These are phyloP conservation scores for Gymnoscopelus braueri DNA, from an alignment of 2,797 vertebrate genomes.

Conservation along the genomic window DNA sequence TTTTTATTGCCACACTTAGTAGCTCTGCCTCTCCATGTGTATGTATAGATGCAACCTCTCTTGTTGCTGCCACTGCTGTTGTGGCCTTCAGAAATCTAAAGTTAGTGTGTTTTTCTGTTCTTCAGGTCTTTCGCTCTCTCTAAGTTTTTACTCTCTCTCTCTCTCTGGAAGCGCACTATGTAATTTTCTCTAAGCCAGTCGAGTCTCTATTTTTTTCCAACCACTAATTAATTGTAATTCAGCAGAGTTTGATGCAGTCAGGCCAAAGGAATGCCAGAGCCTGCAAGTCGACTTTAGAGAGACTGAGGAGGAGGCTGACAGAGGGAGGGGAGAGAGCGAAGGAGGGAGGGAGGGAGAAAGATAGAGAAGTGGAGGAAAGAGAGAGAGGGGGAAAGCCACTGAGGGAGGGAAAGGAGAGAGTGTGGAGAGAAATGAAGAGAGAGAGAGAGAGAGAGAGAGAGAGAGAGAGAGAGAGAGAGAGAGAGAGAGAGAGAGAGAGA, in stretches of 20 bases:
- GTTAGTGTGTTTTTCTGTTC: slow-evolving; percentile 49
- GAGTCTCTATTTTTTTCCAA: slow-evolving; percentile 85
- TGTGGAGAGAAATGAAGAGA: not conserved
- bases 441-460: not conserved
- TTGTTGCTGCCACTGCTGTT: slow-evolving; percentile 13
- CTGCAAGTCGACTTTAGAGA: slow-evolving; percentile 61
- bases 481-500: slow-evolving; percentile 8
- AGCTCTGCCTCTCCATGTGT: not conserved
- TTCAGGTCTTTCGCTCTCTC: slow-evolving; percentile 68
- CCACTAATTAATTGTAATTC: slow-evolving; percentile 88
- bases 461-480: not conserved
- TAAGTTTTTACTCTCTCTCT: slow-evolving; percentile 52
- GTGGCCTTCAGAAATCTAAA: slow-evolving; percentile 31
- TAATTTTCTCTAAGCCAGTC: slow-evolving; percentile 85
- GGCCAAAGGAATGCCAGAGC: slow-evolving; percentile 82
- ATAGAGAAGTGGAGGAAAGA: slow-evolving; percentile 3
- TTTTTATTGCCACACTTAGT: not conserved
- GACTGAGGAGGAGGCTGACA: slow-evolving; percentile 41
- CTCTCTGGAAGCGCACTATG: slow-evolving; percentile 82
- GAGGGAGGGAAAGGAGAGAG: not conserved
- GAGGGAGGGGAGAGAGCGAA: slow-evolving; percentile 20
- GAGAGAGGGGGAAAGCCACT: slow-evolving; percentile 12
- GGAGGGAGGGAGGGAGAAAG: slow-evolving; percentile 9
- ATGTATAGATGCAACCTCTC: not conserved
- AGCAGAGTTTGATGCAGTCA: slow-evolving; percentile 84